Evolutionary conservation across 1,140 invertebrate genomes (phyloP), one percentile per base, ranked within the genome.

Genomic region (Calliopsis andreniformis): DNA sequence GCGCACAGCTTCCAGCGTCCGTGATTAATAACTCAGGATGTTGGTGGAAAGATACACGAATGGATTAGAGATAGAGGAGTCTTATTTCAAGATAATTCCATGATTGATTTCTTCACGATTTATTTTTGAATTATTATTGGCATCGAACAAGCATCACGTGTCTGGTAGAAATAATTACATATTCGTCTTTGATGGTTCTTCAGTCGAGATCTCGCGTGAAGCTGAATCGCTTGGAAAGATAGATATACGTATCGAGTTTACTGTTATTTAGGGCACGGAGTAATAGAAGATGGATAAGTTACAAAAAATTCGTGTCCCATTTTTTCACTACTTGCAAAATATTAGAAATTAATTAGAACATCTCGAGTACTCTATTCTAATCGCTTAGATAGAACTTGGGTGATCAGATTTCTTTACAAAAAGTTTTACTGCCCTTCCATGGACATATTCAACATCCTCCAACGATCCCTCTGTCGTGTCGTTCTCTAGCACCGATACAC

Each of bases 181-280:
- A 45, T 32, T 49, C 18, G 20, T 51, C 7, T 25, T n/a, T 23
- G 42, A 58, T 35, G 23, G 18, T 43, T 43, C 59, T 23, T 23
- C n/a, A 42, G 14, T 16, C 66, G 23, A 18, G 23, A 23, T 6
- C 14, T 20, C 5, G 10, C 4, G 10, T 8, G 28, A 66, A 43
- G 2, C 18, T 67, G 63, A 32, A 56, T 67, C 20, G 20, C 28
- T 58, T 8, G 32, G 63, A 67, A 56, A 47, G 20, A 20, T 58
- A 30, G 51, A 75, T 72, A 72, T 25, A 16, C 25, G 25, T 68
- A 79, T 81, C 71, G 73, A 47, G 25, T 70, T 35, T 53, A 25
- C 23, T 20, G 43, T 51, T 76, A 76, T 75, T 43, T 23, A 63
- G 55, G 23, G 18, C 62, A 43, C 1, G 12, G 18, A 0, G 42